These are phyloP conservation scores for Charaxes varanes DNA, from an alignment of 1,140 invertebrate genomes.

Conservation along the genomic window DNA sequence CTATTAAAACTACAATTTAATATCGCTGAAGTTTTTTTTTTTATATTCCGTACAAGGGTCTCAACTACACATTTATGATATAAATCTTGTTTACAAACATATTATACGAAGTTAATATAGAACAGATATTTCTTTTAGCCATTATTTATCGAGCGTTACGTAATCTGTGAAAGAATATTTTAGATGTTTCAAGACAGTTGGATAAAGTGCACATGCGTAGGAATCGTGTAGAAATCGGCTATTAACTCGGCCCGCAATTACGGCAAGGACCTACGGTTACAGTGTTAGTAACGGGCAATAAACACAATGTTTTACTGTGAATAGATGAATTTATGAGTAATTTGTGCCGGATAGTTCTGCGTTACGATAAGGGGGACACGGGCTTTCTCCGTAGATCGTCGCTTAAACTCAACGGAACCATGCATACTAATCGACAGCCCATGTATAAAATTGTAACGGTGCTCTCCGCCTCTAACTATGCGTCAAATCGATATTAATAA, in stretches of 20 bases:
- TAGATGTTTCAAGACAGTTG: too few species aligned
- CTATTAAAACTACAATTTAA: too few species aligned
- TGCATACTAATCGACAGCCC: conserved; percentile 58
- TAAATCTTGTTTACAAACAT: too few species aligned
- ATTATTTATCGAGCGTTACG: too few species aligned
- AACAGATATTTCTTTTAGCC: too few species aligned
- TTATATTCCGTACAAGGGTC: too few species aligned
- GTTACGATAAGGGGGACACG: conserved; percentile 47
- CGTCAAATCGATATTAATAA: conserved; percentile 47
- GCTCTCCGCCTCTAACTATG: conserved; percentile 38
- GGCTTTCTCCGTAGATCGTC: conserved; percentile 54
- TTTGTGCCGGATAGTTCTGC: conserved; percentile 41
- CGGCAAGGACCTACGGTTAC: conserved; percentile 33
- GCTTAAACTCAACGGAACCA: conserved; percentile 51
- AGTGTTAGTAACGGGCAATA: conserved; percentile 35
- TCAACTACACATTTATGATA: too few species aligned
- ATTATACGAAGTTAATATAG: too few species aligned
- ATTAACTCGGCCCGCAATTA: conserved; percentile 39
- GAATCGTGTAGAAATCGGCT: conserved; percentile 16
- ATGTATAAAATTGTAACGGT: conserved; percentile 67
- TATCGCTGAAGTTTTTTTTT: too few species aligned
- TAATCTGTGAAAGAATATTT: not conserved
- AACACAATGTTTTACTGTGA: conserved; percentile 42
- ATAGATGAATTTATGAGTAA: conserved; percentile 50
- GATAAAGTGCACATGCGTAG: conserved; percentile 7